These are phyloP conservation scores for Aricia artaxerxes DNA, from an alignment of 2,888 invertebrate genomes.

Conservation along the genomic window DNA sequence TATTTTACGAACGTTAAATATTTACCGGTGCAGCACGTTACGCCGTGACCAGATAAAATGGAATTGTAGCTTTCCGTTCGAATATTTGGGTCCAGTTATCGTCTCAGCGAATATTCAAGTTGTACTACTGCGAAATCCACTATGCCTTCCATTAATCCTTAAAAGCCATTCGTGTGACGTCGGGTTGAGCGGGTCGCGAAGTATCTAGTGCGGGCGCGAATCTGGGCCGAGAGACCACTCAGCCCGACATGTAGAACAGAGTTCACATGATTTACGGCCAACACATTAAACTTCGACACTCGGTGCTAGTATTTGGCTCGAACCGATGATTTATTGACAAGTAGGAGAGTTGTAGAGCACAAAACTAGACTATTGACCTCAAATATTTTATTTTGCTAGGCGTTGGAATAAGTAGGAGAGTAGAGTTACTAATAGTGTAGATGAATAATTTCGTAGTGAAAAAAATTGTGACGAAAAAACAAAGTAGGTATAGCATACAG, in stretches of 20 bases:
- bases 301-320: slow-evolving; percentile 28
- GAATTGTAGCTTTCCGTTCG: not conserved
- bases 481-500: not conserved
- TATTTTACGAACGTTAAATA: not conserved
- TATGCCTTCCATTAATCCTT: slow-evolving; percentile 5
- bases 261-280: slow-evolving; percentile 20
- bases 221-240: slow-evolving; percentile 31
- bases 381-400: not conserved
- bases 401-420: not conserved
- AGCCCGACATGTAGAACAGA: slow-evolving; percentile 25
- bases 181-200: slow-evolving; percentile 2
- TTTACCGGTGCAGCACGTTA: not conserved
- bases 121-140: not conserved
- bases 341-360: not conserved
- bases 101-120: not conserved
- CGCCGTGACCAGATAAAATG: not conserved
- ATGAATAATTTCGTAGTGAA: not conserved
- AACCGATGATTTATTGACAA: slow-evolving; percentile 3
- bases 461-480: not conserved
- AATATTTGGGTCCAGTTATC: not conserved
- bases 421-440: not conserved
- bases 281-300: slow-evolving; percentile 29
- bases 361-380: slow-evolving; percentile 1
- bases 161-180: not conserved
- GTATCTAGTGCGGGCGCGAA: slow-evolving; percentile 8